Evolutionary conservation across 2,113 vertebrate species (phyloP).

Genomic region (Cyrtonyx montezumae): DNA sequence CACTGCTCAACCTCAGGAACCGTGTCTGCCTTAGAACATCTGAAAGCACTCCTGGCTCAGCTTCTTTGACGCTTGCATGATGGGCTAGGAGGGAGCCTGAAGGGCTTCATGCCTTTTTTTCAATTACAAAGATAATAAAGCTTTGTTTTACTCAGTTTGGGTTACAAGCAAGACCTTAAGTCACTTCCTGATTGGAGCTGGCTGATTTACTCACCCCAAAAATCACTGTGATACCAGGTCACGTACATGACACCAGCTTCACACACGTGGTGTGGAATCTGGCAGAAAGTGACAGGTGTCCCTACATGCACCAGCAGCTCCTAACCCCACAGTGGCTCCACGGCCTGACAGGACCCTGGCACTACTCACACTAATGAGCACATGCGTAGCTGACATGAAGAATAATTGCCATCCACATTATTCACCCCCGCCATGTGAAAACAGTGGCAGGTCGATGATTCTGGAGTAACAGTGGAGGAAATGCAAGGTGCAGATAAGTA

Average conservation of each 20-base stretch:
- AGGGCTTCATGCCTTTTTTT: not conserved
- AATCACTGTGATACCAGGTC: not conserved
- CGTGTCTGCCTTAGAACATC: not conserved
- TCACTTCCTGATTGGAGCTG: not conserved
- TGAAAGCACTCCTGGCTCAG: not conserved
- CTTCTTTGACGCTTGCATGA: not conserved
- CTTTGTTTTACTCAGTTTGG: not conserved
- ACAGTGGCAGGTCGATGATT: not conserved
- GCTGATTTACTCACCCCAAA: not conserved
- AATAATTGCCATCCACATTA: not conserved
- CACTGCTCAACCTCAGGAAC: not conserved
- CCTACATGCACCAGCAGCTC: not conserved
- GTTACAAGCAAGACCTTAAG: not conserved
- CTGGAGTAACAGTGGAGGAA: not conserved
- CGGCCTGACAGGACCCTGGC: not conserved
- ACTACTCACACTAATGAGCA: not conserved
- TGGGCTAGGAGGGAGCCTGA: not conserved
- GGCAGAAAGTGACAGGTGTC: not conserved
- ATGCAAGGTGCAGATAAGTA: not conserved
- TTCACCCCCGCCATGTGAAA: not conserved
- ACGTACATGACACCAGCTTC: not conserved
- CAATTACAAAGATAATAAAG: not conserved
- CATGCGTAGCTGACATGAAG: not conserved
- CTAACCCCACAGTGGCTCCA: not conserved
- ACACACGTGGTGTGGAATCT: not conserved